Percentiles rank a stretch among this genome's conserved stretches.
These are phyloP conservation scores for Pseudochirops corinnae DNA, from an alignment of 2,797 vertebrate species.

Conservation along the genomic window DNA sequence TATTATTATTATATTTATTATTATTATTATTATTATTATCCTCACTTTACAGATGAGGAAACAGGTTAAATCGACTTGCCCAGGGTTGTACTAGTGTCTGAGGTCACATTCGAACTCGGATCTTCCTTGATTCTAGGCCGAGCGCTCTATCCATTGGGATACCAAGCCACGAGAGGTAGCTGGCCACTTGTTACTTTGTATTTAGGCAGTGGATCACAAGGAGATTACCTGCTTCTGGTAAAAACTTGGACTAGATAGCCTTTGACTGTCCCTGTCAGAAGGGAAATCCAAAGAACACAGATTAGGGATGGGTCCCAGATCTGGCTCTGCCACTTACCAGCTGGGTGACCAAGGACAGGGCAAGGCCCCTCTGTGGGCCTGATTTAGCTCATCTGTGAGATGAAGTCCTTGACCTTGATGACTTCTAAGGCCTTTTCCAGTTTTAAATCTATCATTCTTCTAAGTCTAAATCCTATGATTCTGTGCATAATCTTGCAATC, in stretches of 20 bases:
- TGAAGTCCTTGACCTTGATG: background rate
- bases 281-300: background rate
- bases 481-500: constrained; percentile 23
- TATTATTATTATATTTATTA: too few relatives aligned
- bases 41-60: background rate
- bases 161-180: background rate
- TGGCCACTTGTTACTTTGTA: background rate
- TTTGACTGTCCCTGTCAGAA: background rate
- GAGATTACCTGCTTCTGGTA: background rate
- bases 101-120: background rate
- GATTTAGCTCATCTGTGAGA: background rate
- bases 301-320: background rate
- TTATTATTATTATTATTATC: too few relatives aligned
- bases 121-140: background rate
- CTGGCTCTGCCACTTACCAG: background rate
- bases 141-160: background rate
- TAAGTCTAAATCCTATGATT: background rate
- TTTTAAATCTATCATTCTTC: background rate
- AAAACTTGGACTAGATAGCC: background rate
- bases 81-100: background rate
- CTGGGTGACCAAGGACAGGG: background rate
- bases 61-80: background rate
- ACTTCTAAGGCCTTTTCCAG: background rate
- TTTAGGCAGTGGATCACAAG: too few relatives aligned
- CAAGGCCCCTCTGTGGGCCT: background rate